A percentile compares a stretch with the other conserved stretches of the same genome.
Conservation (phyloP, 2,888 invertebrate genomes). For the Pharmacophagus antenor region DNA sequence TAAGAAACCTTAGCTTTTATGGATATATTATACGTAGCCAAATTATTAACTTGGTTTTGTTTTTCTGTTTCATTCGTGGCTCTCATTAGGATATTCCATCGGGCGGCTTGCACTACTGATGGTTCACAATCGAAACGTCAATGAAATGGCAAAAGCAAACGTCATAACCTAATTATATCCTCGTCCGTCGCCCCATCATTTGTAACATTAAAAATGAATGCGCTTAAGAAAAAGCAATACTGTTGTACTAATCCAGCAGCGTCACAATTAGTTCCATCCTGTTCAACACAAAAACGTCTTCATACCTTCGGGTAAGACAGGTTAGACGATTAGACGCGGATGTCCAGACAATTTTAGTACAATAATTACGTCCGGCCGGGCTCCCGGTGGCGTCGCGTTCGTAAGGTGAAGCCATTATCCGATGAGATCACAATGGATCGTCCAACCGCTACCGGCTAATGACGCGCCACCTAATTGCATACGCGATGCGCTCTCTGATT, state of each 20-base stretch:
- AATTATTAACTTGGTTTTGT: too few species aligned
- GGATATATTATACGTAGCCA: too few species aligned
- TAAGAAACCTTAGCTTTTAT: too few species aligned
- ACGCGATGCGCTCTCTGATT: conserved; percentile 20
- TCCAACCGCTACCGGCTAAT: conserved; percentile 7
- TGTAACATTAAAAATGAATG: background rate
- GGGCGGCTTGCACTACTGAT: too few species aligned
- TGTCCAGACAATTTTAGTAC: conserved; percentile 36
- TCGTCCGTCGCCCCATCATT: too few species aligned
- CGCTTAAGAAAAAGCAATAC: background rate
- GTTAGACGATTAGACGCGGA: conserved; percentile 28
- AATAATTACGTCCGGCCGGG: conserved; percentile 40
- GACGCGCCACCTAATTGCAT: conserved; percentile 13
- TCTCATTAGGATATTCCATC: too few species aligned
- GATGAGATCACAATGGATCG: conserved; percentile 37
- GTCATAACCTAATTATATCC: too few species aligned
- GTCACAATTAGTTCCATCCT: conserved; percentile 30
- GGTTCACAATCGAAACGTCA: too few species aligned
- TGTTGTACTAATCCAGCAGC: background rate
- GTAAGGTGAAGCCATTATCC: conserved; percentile 37
- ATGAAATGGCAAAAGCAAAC: too few species aligned
- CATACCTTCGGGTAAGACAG: conserved; percentile 15
- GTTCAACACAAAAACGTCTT: conserved; percentile 23
- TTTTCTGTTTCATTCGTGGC: too few species aligned
- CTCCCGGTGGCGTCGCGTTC: conserved; percentile 32